phyloP scores from a whole-genome alignment of 2,888 invertebrate species.

The Hetaerina titia region DNA sequence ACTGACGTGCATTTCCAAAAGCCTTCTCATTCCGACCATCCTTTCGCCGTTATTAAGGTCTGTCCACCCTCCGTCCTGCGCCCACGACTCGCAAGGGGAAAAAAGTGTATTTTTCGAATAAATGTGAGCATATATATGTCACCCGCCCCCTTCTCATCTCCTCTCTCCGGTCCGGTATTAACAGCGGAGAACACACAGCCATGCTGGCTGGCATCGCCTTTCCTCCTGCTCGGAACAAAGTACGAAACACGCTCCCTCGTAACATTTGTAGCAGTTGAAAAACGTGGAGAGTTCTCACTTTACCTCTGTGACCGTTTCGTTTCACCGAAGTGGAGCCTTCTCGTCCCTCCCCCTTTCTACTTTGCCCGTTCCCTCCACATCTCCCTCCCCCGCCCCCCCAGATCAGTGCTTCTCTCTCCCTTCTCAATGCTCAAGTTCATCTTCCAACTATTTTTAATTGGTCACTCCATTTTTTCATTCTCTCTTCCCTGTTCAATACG shows the following conservation, averaged over 20 bases:
- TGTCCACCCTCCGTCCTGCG: not conserved
- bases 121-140: not conserved
- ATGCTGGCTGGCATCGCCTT: not conserved
- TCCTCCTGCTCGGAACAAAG: not conserved
- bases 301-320: not conserved
- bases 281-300: not conserved
- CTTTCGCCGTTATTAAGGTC: not conserved
- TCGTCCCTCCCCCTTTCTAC: not conserved
- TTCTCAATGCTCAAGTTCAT: not conserved
- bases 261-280: not conserved
- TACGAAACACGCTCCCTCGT: not conserved
- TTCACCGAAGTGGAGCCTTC: not conserved
- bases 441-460: not conserved
- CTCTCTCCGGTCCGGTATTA: not conserved
- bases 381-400: not conserved
- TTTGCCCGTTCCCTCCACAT: not conserved
- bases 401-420: not conserved
- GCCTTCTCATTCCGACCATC: not conserved
- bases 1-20: conserved; percentile 6
- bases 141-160: not conserved
- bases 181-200: not conserved
- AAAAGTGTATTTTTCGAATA: not conserved
- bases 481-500: not conserved
- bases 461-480: not conserved
- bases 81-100: not conserved